These are phyloP conservation scores for Danio albolineatus DNA, from an alignment of 2,797 vertebrate species.

Conservation along the genomic window DNA sequence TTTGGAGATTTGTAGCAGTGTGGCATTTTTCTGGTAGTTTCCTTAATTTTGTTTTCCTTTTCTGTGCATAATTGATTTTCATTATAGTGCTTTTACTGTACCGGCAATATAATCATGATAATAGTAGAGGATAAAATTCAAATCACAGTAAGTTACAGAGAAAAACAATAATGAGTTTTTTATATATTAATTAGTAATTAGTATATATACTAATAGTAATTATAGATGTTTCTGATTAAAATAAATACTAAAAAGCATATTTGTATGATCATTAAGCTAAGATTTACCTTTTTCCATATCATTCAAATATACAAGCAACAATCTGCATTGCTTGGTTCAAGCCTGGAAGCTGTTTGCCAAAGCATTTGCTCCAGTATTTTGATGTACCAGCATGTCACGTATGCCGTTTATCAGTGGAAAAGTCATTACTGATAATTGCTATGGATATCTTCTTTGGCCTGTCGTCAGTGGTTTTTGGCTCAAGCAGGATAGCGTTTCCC, in stretches of 20 bases:
- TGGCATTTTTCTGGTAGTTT: background rate
- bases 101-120: background rate
- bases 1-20: background rate
- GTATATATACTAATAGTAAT: too few relatives aligned
- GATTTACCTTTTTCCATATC: background rate
- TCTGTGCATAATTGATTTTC: background rate
- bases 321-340: background rate
- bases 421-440: slow-evolving; percentile 28
- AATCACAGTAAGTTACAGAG: background rate
- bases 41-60: too few relatives aligned
- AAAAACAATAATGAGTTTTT: too few relatives aligned
- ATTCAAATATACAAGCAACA: background rate
- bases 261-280: background rate
- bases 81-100: background rate
- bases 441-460: slow-evolving; percentile 12
- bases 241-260: background rate
- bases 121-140: background rate
- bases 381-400: slow-evolving; percentile 2
- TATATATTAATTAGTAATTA: too few relatives aligned
- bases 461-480: slow-evolving; percentile 14
- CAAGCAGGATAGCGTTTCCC: slow-evolving; percentile 9
- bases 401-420: background rate
- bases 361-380: slow-evolving; percentile 14
- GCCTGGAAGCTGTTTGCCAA: background rate
- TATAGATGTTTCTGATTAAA: too few relatives aligned